Base-by-base conservation (phyloP, 2,888 invertebrate species). In the Seladonia tumulorum region DNA sequence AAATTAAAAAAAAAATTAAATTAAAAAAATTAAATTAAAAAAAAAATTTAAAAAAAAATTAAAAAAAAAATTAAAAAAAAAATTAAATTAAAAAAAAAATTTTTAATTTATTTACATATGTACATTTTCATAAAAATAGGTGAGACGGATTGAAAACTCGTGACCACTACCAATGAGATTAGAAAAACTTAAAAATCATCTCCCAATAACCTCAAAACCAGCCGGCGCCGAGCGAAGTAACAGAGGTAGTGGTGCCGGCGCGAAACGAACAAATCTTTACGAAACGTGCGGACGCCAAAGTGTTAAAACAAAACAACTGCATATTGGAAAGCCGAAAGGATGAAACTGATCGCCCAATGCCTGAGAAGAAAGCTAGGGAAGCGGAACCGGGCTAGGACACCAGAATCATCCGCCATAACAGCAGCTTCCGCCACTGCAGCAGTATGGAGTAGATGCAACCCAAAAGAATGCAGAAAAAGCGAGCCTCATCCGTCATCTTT, bases 1-100 rank as follows among this genome's bases (percentile, higher is more conserved):
- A n/a, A n/a, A n/a, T n/a, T n/a, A n/a, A n/a, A 49, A 77, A 39
- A 14, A 77, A 77, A 42, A 77, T 77, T 10, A 68, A 77, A 77
- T 16, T 49, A 53, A 70, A 70, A 77, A 35, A 70, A 39, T 53
- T 39, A 70, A 39, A 77, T 12, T 47, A 10, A 4, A 49, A 77
- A 76, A 63, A 39, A 76, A 63, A 63, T 16, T 77, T 77, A n/a
- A n/a, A n/a, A n/a, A n/a, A n/a, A n/a, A n/a, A n/a, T n/a, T n/a
- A n/a, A n/a, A n/a, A n/a, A n/a, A n/a, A n/a, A n/a, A n/a, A n/a
- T n/a, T n/a, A n/a, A n/a, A n/a, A n/a, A n/a, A n/a, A n/a, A n/a
- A n/a, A n/a, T n/a, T n/a, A n/a, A n/a, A n/a, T n/a, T n/a, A n/a
- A n/a, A n/a, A n/a, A n/a, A n/a, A n/a, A n/a, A n/a, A n/a, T n/a